phyloP scores from a whole-genome alignment of 2,113 vertebrate species.

The Nycticebus coucang region DNA sequence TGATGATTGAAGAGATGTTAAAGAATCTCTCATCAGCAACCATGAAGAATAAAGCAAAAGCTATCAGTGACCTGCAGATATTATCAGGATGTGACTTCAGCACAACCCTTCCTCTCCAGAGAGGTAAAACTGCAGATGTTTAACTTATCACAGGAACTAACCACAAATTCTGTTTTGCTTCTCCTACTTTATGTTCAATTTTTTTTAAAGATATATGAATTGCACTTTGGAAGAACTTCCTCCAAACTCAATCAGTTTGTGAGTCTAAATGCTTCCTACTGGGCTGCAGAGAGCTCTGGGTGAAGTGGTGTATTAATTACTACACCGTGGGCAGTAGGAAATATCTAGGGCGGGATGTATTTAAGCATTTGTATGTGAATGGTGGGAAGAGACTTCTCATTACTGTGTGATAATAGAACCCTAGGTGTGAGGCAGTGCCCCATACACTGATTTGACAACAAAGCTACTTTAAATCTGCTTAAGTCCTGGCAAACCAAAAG shows the following conservation, averaged over 20 bases:
- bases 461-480: constrained; percentile 34
- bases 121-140: constrained; percentile 93
- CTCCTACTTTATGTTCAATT: constrained; percentile 77
- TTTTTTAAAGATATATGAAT: constrained; percentile 75
- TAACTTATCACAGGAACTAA: constrained; percentile 86
- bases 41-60: constrained; percentile 87
- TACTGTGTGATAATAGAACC: constrained; percentile 23
- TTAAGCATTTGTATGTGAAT: neutral
- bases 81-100: constrained; percentile 93
- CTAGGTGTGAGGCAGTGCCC: neutral
- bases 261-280: constrained; percentile 27
- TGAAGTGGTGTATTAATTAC: neutral
- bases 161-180: constrained; percentile 74
- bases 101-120: constrained; percentile 87
- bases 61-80: constrained; percentile 91
- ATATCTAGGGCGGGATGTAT: neutral
- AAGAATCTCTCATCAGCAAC: constrained; percentile 86
- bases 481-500: neutral
- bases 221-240: constrained; percentile 66
- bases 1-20: constrained; percentile 80
- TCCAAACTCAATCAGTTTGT: constrained; percentile 48
- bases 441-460: constrained; percentile 18
- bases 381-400: neutral
- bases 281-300: neutral
- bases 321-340: neutral